These are phyloP conservation scores for Eupsittula cactorum DNA, from an alignment of 2,113 vertebrate genomes.

Conservation along the genomic window DNA sequence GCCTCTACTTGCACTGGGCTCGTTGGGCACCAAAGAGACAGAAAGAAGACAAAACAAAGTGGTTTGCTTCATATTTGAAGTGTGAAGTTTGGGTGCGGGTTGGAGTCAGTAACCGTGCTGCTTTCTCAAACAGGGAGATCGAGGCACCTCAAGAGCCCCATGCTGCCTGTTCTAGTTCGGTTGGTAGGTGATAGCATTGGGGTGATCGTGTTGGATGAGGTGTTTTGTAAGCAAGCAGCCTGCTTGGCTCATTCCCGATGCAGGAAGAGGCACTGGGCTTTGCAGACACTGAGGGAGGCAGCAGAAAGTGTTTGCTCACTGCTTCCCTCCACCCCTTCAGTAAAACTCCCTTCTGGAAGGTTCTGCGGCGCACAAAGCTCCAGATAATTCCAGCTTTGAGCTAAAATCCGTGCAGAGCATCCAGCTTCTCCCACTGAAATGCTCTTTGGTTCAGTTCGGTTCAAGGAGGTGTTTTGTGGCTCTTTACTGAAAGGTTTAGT, in stretches of 20 bases:
- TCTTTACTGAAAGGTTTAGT: not conserved
- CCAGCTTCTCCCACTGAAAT: not conserved
- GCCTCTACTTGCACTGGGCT: conserved; percentile 42
- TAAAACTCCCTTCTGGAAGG: conserved; percentile 39
- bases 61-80: not conserved
- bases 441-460: not conserved
- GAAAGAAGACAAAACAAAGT: not conserved
- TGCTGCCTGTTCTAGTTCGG: not conserved
- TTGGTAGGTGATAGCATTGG: not conserved
- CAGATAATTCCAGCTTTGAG: not conserved
- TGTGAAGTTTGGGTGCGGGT: not conserved
- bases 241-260: not conserved
- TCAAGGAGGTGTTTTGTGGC: not conserved
- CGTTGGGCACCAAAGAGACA: conserved; percentile 1
- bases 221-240: not conserved
- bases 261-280: not conserved
- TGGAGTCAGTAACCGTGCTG: not conserved
- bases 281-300: not conserved
- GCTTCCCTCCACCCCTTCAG: not conserved
- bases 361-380: not conserved
- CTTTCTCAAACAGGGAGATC: not conserved
- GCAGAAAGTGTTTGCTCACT: not conserved
- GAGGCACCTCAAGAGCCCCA: not conserved
- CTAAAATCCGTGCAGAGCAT: not conserved
- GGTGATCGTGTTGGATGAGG: not conserved